Evolutionary conservation across 1,140 invertebrate species (phyloP).

Genomic region (Pararge aegeria): DNA sequence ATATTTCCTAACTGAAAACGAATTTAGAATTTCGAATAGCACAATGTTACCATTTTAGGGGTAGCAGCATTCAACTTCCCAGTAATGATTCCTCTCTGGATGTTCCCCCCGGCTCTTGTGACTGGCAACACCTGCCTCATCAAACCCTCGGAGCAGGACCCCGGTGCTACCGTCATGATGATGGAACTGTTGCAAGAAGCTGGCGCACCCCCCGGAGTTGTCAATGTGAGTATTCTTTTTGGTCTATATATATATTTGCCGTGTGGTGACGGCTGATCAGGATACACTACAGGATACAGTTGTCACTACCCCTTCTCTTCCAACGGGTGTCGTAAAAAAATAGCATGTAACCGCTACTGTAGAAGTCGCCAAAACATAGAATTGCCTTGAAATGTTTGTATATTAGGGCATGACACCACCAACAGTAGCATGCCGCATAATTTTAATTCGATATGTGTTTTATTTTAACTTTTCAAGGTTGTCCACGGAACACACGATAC

Average conservation of each 20-base stretch:
- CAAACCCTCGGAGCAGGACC: constrained; percentile 98
- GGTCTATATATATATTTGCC: neutral
- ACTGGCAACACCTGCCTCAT: constrained; percentile 91
- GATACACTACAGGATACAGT: no score
- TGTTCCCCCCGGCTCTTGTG: constrained; percentile 96
- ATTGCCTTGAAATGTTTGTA: no score
- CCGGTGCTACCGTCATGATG: constrained; percentile 96
- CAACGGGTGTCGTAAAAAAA: no score
- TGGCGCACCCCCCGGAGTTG: constrained; percentile 95
- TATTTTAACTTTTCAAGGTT: constrained; percentile 81
- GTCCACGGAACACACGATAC: constrained; percentile 97
- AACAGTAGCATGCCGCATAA: no score
- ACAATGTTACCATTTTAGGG: constrained; percentile 80
- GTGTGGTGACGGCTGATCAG: no score
- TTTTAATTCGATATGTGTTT: no score
- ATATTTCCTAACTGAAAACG: no score
- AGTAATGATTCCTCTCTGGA: constrained; percentile 99
- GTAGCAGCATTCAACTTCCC: constrained; percentile 98
- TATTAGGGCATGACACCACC: no score
- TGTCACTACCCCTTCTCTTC: no score
- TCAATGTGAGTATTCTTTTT: constrained; percentile 86
- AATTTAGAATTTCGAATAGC: no score
- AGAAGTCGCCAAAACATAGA: no score
- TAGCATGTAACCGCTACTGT: no score
- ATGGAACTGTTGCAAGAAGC: constrained; percentile 94